Conservation (phyloP, 1,140 invertebrate species). For the Brachionus koreanus region DNA sequence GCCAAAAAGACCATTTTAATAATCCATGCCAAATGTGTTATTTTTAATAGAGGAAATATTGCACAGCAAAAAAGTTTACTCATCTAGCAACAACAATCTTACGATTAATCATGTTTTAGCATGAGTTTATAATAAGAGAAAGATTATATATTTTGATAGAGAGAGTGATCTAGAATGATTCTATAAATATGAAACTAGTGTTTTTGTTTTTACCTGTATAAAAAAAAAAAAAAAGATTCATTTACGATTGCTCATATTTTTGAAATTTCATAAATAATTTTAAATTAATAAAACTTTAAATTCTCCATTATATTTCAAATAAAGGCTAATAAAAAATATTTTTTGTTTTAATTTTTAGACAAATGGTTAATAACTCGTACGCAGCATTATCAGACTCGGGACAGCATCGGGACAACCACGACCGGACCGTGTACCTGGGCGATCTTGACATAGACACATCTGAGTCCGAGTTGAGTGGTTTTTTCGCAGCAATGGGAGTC, state of each 20-base stretch:
- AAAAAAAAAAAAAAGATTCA: not conserved
- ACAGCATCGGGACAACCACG: not conserved
- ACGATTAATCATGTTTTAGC: conserved; percentile 23
- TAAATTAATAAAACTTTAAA: conserved; percentile 8
- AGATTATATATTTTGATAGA: conserved; percentile 13
- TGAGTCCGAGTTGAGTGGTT: not conserved
- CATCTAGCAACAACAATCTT: not conserved
- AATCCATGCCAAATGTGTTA: not conserved
- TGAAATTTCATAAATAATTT: conserved; percentile 28
- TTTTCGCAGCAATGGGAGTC: not conserved
- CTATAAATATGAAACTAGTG: not conserved
- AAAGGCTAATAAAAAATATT: not conserved
- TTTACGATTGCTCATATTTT: conserved; percentile 9
- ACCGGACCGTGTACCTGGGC: conserved; percentile 30
- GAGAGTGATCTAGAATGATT: conserved; percentile 27
- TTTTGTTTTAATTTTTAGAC: not conserved
- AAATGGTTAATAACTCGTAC: not conserved
- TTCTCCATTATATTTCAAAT: not conserved
- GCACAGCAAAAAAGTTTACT: not conserved
- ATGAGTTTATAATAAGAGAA: not conserved
- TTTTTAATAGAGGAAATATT: not conserved
- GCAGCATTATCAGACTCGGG: not conserved
- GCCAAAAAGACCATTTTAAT: not conserved
- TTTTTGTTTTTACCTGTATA: conserved; percentile 14
- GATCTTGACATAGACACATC: conserved; percentile 29